Evolutionary conservation across 1,140 invertebrate species (phyloP), one percentile per base, ranked within the genome.

Genomic region (Formica selysi): DNA sequence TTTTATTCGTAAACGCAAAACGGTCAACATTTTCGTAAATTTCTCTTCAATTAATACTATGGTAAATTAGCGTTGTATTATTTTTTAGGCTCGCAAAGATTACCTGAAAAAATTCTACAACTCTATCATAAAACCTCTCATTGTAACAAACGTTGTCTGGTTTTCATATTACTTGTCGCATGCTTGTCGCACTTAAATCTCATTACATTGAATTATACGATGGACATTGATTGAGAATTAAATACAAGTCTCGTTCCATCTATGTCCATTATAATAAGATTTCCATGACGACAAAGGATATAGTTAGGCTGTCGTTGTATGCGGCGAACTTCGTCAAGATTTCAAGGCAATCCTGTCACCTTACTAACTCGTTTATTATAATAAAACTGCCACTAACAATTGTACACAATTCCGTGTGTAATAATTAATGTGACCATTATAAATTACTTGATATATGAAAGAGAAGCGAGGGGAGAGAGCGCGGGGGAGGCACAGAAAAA

Each of bases 151-250:
- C 78, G 8, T 13, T 22, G 5, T 59, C 8, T 29, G 16, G 11
- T 36, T 54, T 51, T 51, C 6, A 22, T 29, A 80, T 51, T 79
- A 26, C 22, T 22, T 22, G 22, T 22, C 22, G 22, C 22, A 22
- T 51, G 44, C n/a, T 38, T 26, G 64, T 57, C 62, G 13, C 32
- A 26, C 3, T 79, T 68, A 51, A 68, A 67, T 48, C 41, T 48
- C 22, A 51, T 70, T 70, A 41, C 26, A 36, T 44, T 74, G 32
- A 74, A 44, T 48, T 62, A 41, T 13, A 79, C 61, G 59, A 79
- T 36, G 26, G 19, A 48, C 36, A 29, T 76, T 41, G n/a, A 76
- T 64, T 44, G 44, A 80, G 16, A 79, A 67, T 79, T 54, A 51
- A 79, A 61, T 59, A 26, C 51, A 79, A 79, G 41, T 38, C 44